Percentiles rank a stretch among this genome's conserved stretches.
Conservation (phyloP, 2,113 vertebrate species). For the Azemiops feae region DNA sequence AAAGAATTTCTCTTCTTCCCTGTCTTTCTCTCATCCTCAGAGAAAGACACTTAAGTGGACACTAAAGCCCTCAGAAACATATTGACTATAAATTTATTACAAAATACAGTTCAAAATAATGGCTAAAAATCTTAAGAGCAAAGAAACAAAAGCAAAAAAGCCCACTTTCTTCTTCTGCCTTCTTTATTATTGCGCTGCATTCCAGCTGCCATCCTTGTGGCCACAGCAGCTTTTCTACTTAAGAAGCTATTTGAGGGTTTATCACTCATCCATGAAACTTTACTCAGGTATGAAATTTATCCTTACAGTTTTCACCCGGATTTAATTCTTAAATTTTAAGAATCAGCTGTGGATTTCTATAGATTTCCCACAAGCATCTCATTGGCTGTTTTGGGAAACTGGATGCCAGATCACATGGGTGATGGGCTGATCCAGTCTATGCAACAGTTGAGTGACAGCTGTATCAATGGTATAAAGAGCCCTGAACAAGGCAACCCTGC, state of each 20-base stretch:
- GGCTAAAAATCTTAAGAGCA: conserved; percentile 65
- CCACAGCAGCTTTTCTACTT: conserved; percentile 56
- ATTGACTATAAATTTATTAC: conserved; percentile 70
- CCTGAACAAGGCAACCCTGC: conserved; percentile 57
- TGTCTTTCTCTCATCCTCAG: conserved; percentile 30
- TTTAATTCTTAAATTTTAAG: conserved; percentile 52
- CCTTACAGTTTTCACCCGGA: conserved; percentile 56
- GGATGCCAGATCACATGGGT: not conserved
- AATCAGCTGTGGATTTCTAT: not conserved
- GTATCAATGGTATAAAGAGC: not conserved
- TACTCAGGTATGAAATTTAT: conserved; percentile 51
- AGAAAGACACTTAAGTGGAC: conserved; percentile 58
- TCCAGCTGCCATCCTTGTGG: conserved; percentile 43
- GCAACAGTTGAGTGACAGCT: not conserved
- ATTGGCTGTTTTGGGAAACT: not conserved
- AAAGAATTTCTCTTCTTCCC: not conserved
- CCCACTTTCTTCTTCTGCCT: conserved; percentile 67
- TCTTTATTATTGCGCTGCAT: conserved; percentile 62
- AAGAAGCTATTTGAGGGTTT: conserved; percentile 59
- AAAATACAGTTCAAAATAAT: conserved; percentile 77
- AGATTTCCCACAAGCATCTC: not conserved
- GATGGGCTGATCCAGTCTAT: not conserved
- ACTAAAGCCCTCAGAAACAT: conserved; percentile 68
- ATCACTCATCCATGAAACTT: conserved; percentile 54
- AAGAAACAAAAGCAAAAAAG: conserved; percentile 69